phyloP scores from a whole-genome alignment of 2,113 vertebrate genomes.

The Cephalopholis sonnerati region DNA sequence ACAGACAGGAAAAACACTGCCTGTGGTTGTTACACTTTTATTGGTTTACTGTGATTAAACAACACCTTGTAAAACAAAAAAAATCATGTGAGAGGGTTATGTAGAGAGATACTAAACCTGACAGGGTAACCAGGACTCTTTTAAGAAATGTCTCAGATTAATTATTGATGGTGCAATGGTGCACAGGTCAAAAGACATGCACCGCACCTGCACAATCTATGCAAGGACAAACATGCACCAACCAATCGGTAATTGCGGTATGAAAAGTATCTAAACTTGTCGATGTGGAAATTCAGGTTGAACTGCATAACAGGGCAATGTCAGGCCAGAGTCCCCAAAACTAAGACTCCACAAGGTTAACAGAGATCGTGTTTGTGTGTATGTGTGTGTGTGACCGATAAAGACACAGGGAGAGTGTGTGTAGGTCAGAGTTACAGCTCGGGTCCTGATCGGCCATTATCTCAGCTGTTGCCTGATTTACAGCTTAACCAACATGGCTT shows the following conservation, averaged over 20 bases:
- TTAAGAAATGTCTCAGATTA: not conserved
- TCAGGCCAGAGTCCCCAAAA: not conserved
- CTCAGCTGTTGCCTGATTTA: conserved; percentile 79
- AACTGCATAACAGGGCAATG: conserved; percentile 35
- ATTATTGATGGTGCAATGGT: not conserved
- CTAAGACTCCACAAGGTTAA: conserved; percentile 8
- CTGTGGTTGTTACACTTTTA: not conserved
- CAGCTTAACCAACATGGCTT: conserved; percentile 83
- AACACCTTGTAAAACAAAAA: not conserved
- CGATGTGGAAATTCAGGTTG: conserved; percentile 64
- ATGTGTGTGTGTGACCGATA: conserved; percentile 20
- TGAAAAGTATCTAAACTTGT: conserved; percentile 25
- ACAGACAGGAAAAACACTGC: not conserved
- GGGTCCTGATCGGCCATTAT: conserved; percentile 82
- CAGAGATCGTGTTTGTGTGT: conserved; percentile 14
- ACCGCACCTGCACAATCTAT: not conserved
- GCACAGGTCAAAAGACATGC: not conserved
- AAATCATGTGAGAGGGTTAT: not conserved
- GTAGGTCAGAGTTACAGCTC: conserved; percentile 74
- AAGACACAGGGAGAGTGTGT: conserved; percentile 27
- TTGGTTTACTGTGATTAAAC: conserved; percentile 12
- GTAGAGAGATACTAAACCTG: not conserved
- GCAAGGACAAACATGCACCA: not conserved
- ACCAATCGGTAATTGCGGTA: not conserved
- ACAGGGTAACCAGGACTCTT: not conserved